A percentile compares a stretch with the other conserved stretches of the same genome.
phyloP scores from a whole-genome alignment of 2,888 invertebrate species.

The Melikaiella ostensackeni region DNA sequence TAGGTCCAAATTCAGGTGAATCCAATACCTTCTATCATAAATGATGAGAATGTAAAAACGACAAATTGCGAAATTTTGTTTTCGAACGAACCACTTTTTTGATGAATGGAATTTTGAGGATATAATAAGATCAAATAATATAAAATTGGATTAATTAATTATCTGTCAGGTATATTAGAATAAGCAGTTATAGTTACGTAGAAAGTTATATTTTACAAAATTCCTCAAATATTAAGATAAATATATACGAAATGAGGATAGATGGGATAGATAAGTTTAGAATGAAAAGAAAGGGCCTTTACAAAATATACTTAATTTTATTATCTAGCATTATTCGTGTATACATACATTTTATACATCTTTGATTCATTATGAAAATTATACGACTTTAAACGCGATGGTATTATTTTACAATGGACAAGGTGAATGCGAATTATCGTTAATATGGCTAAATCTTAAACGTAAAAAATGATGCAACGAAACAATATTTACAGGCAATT shows the following conservation, averaged over 20 bases:
- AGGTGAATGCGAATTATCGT: constrained; percentile 58
- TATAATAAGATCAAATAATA: no score
- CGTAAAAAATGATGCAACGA: constrained; percentile 32
- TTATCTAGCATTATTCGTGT: constrained; percentile 61
- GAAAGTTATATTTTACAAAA: no score
- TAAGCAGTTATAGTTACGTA: no score
- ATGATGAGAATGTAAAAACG: no score
- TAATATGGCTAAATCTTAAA: constrained; percentile 69
- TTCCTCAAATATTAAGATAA: no score
- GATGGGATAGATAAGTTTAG: neutral
- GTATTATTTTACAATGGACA: constrained; percentile 55
- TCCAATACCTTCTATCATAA: no score
- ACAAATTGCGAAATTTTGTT: no score
- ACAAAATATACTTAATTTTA: constrained; percentile 60
- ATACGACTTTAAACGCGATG: constrained; percentile 42
- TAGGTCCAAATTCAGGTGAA: no score
- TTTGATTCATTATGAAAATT: constrained; percentile 47
- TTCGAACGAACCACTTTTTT: no score
- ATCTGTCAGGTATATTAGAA: no score
- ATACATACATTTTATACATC: constrained; percentile 59
- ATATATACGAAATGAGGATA: neutral
- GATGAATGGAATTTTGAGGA: no score
- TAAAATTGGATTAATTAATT: no score
- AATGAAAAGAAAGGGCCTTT: neutral
- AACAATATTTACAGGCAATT: constrained; percentile 69